Conservation (phyloP, 2,113 vertebrate genomes). For the Cryptoleucopteryx plumbea region DNA sequence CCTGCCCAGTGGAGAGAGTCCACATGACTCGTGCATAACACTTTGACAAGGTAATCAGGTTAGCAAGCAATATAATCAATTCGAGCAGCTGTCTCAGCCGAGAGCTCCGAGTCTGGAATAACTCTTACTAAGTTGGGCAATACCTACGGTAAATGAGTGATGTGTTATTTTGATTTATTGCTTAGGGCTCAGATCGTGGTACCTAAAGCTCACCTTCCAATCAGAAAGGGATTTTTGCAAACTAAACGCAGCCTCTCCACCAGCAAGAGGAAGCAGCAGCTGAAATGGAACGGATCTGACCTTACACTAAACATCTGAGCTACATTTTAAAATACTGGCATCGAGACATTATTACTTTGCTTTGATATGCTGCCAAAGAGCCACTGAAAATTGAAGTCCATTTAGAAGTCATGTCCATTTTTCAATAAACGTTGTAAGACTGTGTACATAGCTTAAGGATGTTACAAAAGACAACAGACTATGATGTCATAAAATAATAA, state of each 20-base stretch:
- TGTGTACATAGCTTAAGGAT: not conserved
- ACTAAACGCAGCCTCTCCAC: not conserved
- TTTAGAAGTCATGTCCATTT: not conserved
- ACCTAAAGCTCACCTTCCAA: not conserved
- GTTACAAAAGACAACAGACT: not conserved
- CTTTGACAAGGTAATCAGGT: not conserved
- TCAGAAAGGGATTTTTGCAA: not conserved
- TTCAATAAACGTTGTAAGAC: not conserved
- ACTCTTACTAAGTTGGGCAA: not conserved
- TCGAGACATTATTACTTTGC: not conserved
- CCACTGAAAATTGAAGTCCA: not conserved
- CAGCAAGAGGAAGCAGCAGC: not conserved
- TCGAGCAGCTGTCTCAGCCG: not conserved
- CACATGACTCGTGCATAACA: not conserved
- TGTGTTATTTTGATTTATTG: not conserved
- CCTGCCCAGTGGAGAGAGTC: not conserved
- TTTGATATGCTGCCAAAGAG: constrained; percentile 42
- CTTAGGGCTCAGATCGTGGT: not conserved
- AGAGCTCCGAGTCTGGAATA: fast-evolving
- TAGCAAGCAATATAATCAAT: not conserved
- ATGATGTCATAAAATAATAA: not conserved
- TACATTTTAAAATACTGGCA: constrained; percentile 27
- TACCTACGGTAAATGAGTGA: not conserved
- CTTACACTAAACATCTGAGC: constrained; percentile 23
- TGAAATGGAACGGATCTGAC: constrained; percentile 12